Base-by-base conservation (phyloP, 2,797 vertebrate species). In the Molossus alvarezi region DNA sequence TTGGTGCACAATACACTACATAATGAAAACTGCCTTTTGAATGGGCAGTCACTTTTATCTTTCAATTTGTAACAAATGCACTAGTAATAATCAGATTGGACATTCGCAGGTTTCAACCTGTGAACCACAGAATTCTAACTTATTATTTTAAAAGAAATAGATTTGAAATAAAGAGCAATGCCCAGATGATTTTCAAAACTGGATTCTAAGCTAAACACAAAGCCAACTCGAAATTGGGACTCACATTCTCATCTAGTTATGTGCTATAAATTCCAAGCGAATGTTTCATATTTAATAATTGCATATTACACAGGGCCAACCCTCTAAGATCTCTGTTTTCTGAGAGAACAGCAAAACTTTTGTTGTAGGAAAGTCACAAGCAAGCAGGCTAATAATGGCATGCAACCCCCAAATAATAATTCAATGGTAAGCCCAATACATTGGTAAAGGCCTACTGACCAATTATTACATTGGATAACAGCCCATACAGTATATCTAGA, bases 391-490 rank as follows among this genome's bases (percentile, higher is more conserved):
- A 97, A 92, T 79, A 97, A 92, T 87, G 71, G 55, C 45, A 96
- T 91, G 88, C 62, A 97, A 89, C 69, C 82, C 75, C 87, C 58
- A 93, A 96, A 23, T 94, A 84, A 73, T 91, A 98, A 97, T 97
- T 98, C 83, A 18, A 95, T 60, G 95, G 96, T 91, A 91, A 97
- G 75, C 72, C 62, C 83, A 90, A 81, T n/a, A 82, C 23, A 86
- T 27, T 88, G 88, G 79, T 8, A 55, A 88, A 81, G 77, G 95
- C 95, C 95, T 97, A 96, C 81, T 95, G 98, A 94, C 90, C 97
- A 98, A 92, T 98, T 98, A 98, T 89, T 90, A 94, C 96, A 82
- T 94, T 96, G 85, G 51, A 85, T 97, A 97, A 96, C 97, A 94
- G 95, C 87, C 95, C 37, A 48, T 79, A 97, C 51, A 88, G 95